Percentiles rank a stretch among this genome's conserved stretches.
These are phyloP conservation scores for Eugnorisma glareosa DNA, from an alignment of 2,888 invertebrate genomes.

Conservation along the genomic window DNA sequence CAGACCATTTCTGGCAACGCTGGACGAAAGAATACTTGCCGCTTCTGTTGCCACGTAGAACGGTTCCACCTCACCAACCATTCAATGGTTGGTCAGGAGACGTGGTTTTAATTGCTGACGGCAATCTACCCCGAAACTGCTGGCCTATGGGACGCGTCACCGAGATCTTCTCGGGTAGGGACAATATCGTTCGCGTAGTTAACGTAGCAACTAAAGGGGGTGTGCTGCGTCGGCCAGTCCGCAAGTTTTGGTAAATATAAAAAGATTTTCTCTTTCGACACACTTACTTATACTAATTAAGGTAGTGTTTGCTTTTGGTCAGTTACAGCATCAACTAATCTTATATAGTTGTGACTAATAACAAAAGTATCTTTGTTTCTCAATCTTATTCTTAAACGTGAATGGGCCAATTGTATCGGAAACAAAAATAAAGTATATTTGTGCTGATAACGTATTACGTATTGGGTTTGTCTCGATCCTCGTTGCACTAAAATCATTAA, in stretches of 20 bases:
- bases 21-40: too few relatives aligned
- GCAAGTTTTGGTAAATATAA: neutral
- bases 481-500: neutral
- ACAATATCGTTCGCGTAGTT: too few relatives aligned
- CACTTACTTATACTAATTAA: constrained; percentile 12
- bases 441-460: neutral
- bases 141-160: too few relatives aligned
- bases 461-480: neutral
- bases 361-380: constrained; percentile 29
- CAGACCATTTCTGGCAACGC: too few relatives aligned
- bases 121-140: too few relatives aligned
- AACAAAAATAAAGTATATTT: constrained; percentile 27
- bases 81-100: too few relatives aligned
- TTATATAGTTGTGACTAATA: constrained; percentile 13
- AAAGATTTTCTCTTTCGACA: constrained; percentile 33
- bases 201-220: too few relatives aligned
- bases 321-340: constrained; percentile 19
- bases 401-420: constrained; percentile 6
- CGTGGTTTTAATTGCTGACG: too few relatives aligned
- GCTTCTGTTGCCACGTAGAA: too few relatives aligned
- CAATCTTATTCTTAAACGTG: constrained; percentile 6
- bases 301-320: constrained; percentile 21
- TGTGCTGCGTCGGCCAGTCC: too few relatives aligned
- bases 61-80: too few relatives aligned
- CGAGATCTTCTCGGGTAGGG: too few relatives aligned